Evolutionary conservation across 2,888 invertebrate species (phyloP), one percentile per base, ranked within the genome.

Genomic region (Dicroscelio sp.): DNA sequence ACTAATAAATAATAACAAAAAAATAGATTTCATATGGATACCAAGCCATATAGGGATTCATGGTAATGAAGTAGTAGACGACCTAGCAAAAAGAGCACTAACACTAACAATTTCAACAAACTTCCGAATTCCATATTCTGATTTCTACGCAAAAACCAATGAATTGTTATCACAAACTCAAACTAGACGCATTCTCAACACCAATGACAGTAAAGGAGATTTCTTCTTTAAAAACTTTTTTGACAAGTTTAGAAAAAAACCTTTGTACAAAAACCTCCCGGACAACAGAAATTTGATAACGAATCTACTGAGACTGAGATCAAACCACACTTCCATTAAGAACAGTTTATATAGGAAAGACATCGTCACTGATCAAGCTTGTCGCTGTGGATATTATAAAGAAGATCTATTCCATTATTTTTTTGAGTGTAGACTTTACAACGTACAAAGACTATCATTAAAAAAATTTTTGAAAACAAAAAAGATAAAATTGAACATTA

Each of bases 361-460:
- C 14, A 84, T 88, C 12, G 73, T 78, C 0, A 6, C 31, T 10
- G n/a, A 83, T 20, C 31, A 23, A 14, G 4, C 23, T 1, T 84
- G 88, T 27, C 12, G 17, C 1, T 88, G 84, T 63, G 79, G 65
- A 6, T 25, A 71, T 25, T 33, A 33, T 2, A 14, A 23, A 17
- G 84, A 88, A 79, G 35, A 88, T 43, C 1, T 17, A 12, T 69
- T 85, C 43, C 84, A 89, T 33, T 71, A 73, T 38, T 73, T 89
- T 30, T 89, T 83, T 69, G 78, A 89, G 38, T 85, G 80, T 25
- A 63, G 63, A 27, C 8, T 27, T 12, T 78, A 38, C n/a, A 1
- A 17, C 3, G 23, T 3, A 30, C 73, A 73, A 52, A 73, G 48
- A 73, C 3, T 30, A 30, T 10, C 17, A 33, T 20, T 75, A 4